Evolutionary conservation across 2,888 invertebrate genomes (phyloP).

Genomic region (Dioctria linearis): DNA sequence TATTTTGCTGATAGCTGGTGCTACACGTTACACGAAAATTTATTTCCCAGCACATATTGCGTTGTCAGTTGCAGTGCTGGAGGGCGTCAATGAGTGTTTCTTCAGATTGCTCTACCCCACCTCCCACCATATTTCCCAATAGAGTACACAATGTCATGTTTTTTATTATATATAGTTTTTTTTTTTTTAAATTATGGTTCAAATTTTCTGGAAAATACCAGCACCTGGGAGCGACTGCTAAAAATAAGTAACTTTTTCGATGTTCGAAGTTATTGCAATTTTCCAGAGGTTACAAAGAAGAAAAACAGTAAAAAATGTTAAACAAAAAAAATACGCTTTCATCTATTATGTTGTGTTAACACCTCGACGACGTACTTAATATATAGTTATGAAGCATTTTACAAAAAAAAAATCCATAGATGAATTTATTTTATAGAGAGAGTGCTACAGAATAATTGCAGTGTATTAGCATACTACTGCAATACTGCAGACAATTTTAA

Average conservation of each 20-base stretch:
- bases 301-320: too few species aligned
- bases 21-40: constrained; percentile 27
- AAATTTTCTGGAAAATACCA: constrained; percentile 21
- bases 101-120: constrained; percentile 13
- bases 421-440: too few species aligned
- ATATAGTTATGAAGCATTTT: too few species aligned
- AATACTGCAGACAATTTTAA: too few species aligned
- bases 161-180: constrained; percentile 14
- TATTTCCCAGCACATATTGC: constrained; percentile 24
- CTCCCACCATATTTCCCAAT: not conserved
- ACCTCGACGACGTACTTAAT: too few species aligned
- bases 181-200: constrained; percentile 7
- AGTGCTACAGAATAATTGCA: too few species aligned
- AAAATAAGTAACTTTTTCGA: not conserved
- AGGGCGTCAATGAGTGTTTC: constrained; percentile 5
- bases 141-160: constrained; percentile 14
- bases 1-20: constrained; percentile 1
- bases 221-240: constrained; percentile 17
- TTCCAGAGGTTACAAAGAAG: too few species aligned
- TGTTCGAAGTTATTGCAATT: too few species aligned
- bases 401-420: too few species aligned
- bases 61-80: constrained; percentile 35
- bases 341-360: too few species aligned
- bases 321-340: too few species aligned
- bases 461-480: too few species aligned